These are phyloP conservation scores for Rhopalosiphum padi DNA, from an alignment of 1,140 invertebrate species.

Conservation along the genomic window DNA sequence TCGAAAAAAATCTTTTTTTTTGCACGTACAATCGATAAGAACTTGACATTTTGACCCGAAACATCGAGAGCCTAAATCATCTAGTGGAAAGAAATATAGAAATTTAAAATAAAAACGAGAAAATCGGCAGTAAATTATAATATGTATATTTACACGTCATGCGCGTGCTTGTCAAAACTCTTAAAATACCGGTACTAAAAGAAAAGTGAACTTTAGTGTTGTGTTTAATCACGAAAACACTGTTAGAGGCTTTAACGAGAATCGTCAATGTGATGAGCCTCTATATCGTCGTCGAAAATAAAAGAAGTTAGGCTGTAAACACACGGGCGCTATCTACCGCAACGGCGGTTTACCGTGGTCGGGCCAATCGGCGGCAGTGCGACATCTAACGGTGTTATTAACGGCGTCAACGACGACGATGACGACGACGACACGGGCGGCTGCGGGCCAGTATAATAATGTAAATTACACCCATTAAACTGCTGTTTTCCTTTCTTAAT, in stretches of 20 bases:
- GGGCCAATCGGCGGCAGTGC: neutral
- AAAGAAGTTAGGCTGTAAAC: neutral
- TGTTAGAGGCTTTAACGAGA: neutral
- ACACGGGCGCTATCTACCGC: constrained; percentile 2
- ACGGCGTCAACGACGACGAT: neutral
- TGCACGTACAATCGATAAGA: constrained; percentile 37
- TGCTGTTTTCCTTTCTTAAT: constrained; percentile 57
- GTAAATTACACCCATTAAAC: constrained; percentile 58
- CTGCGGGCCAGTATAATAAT: constrained; percentile 42
- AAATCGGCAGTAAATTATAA: neutral
- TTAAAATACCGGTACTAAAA: neutral
- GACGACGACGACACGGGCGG: neutral
- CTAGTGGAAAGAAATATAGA: neutral
- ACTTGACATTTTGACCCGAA: constrained; percentile 25
- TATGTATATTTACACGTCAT: neutral
- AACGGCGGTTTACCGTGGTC: too few relatives aligned
- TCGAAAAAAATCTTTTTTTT: neutral
- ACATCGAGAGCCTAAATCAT: neutral
- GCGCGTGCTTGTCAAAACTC: neutral
- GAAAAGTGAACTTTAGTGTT: too few relatives aligned
- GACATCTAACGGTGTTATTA: constrained; percentile 30
- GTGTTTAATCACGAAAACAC: neutral
- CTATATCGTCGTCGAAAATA: neutral
- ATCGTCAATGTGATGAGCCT: too few relatives aligned
- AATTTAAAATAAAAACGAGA: neutral